Conservation (phyloP, 2,113 vertebrate species). For the Pelmatolapia mariae region DNA sequence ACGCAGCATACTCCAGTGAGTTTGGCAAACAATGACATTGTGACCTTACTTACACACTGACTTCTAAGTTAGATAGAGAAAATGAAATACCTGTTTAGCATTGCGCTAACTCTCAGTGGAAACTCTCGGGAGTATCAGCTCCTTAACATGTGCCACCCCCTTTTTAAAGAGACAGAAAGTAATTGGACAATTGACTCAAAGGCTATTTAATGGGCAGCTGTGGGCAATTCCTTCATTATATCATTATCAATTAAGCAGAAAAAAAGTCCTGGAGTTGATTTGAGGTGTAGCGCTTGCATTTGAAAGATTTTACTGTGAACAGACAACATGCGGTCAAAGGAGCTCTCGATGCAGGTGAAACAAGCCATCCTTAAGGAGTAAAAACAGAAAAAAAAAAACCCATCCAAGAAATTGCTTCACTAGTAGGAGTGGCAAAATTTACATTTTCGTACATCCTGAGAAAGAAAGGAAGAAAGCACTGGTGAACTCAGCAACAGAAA, state of each 20-base stretch:
- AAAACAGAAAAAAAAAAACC: fast-evolving
- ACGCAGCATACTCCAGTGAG: background rate
- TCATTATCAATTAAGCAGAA: background rate
- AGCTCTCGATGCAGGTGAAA: background rate
- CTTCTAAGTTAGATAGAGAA: background rate
- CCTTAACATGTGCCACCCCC: background rate
- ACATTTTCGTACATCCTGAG: background rate
- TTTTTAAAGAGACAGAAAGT: background rate
- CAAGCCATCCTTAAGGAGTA: background rate
- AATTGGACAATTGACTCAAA: background rate
- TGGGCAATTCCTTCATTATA: background rate
- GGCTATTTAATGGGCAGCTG: background rate
- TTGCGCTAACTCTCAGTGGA: background rate
- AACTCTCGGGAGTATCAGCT: background rate
- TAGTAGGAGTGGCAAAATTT: background rate
- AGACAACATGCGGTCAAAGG: background rate
- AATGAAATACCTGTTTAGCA: too few relatives aligned
- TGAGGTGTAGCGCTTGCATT: background rate
- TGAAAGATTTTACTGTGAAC: background rate
- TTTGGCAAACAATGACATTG: background rate
- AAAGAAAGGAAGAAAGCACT: background rate
- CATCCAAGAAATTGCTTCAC: background rate
- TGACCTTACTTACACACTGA: background rate
- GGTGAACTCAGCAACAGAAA: background rate
- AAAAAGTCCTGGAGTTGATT: background rate